Conservation (phyloP, 2,113 vertebrate species). For the Actenoides hombroni region DNA sequence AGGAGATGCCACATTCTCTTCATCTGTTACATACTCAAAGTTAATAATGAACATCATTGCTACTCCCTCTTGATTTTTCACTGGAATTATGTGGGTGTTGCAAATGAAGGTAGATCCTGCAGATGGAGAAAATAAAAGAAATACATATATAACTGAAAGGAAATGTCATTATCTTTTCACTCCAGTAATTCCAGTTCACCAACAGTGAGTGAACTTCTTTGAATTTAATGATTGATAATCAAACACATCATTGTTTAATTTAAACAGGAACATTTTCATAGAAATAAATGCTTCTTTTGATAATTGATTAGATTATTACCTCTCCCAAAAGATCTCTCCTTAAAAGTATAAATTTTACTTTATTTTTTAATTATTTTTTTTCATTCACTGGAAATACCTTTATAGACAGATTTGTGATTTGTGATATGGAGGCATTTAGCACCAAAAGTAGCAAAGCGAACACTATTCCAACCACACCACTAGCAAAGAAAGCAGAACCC, state of each 20-base stretch:
- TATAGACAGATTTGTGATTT: not conserved
- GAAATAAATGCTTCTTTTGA: not conserved
- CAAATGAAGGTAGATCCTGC: constrained; percentile 94
- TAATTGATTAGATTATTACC: not conserved
- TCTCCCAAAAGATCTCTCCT: not conserved
- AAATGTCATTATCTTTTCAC: not conserved
- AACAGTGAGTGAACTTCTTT: not conserved
- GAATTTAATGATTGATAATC: not conserved
- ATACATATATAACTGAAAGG: not conserved
- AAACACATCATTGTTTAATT: not conserved
- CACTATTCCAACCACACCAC: not conserved
- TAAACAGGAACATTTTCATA: not conserved
- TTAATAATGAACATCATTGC: constrained; percentile 99
- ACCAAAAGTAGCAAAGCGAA: not conserved
- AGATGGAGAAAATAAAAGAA: not conserved
- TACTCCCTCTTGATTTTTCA: constrained; percentile 96
- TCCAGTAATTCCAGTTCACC: not conserved
- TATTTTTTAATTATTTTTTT: not conserved
- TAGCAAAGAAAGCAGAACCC: not conserved
- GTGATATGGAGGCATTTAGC: not conserved
- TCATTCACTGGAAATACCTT: not conserved
- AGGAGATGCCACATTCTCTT: constrained; percentile 82
- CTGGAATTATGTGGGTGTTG: constrained; percentile 93
- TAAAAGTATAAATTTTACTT: not conserved
- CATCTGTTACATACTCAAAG: constrained; percentile 89